Base-by-base conservation (phyloP, 2,797 vertebrate species). In the Rachycentron canadum region DNA sequence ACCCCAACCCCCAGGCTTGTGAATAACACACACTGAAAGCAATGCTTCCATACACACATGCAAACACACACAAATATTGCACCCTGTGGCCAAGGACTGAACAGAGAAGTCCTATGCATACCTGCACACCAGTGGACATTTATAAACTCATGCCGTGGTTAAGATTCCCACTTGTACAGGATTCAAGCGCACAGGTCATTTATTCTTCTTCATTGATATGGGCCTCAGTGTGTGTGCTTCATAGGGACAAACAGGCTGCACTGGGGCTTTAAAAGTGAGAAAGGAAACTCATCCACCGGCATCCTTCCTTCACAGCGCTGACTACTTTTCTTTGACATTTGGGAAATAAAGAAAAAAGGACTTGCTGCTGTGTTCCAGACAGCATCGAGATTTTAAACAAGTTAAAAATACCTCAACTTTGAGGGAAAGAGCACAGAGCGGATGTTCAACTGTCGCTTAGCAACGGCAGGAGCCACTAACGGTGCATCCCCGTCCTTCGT, bases 391-490 rank as follows among this genome's bases (percentile, higher is more conserved):
- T 0, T 79, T 66, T 34, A 57, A 50, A 9, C 3, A 3, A 73
- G 11, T 79, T 73, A 77, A 82, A 90, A 81, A 81, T 28, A 86
- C 61, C 66, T 70, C 34, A 28, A 45, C 41, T 1, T 77, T 83
- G 59, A 53, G 32, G 36, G 53, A 79, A 61, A 52, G 23, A 13
- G 23, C 17, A 6, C 50, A 3, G 40, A 60, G 57, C 0, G 0
- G 52, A 8, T 40, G 3, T 57, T 74, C 38, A 60, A 32, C 71
- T 23, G 78, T 89, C 0, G 36, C 80, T 70, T 78, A 76, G 83
- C 85, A 84, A 86, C 80, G 52, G 43, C 47, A 73, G 69, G 45
- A 83, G 76, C 67, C 68, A 45, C 73, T 52, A 47, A 58, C 78
- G 36, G 65, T 2, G 30, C 19, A 25, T 56, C 26, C 1, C 65